phyloP scores from a whole-genome alignment of 2,797 vertebrate genomes.

The Coilia nasus region DNA sequence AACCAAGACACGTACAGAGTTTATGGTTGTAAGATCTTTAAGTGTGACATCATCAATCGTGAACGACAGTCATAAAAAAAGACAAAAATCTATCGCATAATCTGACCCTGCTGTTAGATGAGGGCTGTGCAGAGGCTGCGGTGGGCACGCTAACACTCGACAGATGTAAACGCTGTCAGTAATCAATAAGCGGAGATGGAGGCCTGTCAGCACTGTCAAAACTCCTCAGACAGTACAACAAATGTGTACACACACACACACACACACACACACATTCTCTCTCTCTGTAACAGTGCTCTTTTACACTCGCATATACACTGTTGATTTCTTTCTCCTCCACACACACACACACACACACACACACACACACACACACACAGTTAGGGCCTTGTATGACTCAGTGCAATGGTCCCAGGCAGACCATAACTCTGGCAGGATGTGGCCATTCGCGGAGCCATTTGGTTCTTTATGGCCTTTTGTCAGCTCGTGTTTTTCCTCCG shows the following conservation, averaged over 20 bases:
- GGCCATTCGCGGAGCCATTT: slow-evolving; percentile 23
- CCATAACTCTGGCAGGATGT: slow-evolving; percentile 19
- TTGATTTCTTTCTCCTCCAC: neutral
- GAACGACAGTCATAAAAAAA: no score
- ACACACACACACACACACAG: neutral
- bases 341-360: neutral
- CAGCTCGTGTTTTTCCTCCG: slow-evolving; percentile 12
- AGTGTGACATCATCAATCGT: no score
- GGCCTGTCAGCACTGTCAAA: neutral
- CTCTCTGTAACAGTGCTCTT: neutral
- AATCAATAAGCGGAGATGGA: neutral
- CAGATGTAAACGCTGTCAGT: neutral
- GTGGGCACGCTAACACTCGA: neutral
- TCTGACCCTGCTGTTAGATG: neutral
- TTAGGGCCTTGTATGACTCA: slow-evolving; percentile 14
- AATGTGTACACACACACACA: neutral
- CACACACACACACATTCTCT: neutral
- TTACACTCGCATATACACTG: neutral
- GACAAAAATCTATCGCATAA: no score
- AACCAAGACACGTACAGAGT: no score
- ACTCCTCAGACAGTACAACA: neutral
- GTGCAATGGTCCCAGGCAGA: slow-evolving; percentile 11
- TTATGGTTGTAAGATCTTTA: no score
- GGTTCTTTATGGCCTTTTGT: slow-evolving; percentile 23
- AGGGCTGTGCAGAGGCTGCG: neutral